Base-by-base conservation (phyloP, 30 jellyfish, hydroid and myxozoan species). In the Nemopilema nomurai region DNA sequence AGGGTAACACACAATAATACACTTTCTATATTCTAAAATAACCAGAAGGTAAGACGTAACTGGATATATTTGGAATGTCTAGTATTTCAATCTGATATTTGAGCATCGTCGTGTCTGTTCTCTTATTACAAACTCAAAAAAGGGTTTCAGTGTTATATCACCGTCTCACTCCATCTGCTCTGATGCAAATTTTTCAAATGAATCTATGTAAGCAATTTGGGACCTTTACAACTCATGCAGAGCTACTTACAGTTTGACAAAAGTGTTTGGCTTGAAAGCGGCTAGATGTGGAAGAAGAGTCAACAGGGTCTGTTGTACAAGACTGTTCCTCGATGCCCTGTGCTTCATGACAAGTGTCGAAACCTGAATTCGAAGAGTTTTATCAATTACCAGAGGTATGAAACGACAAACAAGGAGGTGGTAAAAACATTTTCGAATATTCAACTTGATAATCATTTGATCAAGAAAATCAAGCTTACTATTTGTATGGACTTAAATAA, bases 261-360 rank as follows among this genome's bases (percentile, higher is more conserved):
- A 93, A 25, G 62, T 74, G 33, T 78, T 83, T 22, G 98, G 90
- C 62, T 88, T 88, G 85, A 93, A 93, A 4, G 98, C 98, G 24
- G 98, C 98, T 18, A 93, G 97, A 65, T 93, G 98, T 22, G 98
- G 98, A 0, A 93, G 93, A 57, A 93, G 77, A 18, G 98, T 93
- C 76, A 93, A 71, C 68, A 88, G 69, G 32, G 98, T 93, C 16
- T 93, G 98, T 49, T 93, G 98, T 0, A 88, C 95, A 23, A 93
- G 83, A 70, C 85, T 93, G 91, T 96, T 83, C 64, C 89, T 69
- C 27, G 91, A 93, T 1, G 75, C 27, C 71, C 82, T 86, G 77
- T 87, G 90, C 31, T 72, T 72, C 90, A 93, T 75, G 21, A 93
- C 97, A 52, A 87, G 73, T 21, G 80, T 28, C 27, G 96, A 93